A percentile compares a stretch with the other conserved stretches of the same genome.
Evolutionary conservation across 2,888 invertebrate species (phyloP).

Genomic region (Pristionchus arcanus): DNA sequence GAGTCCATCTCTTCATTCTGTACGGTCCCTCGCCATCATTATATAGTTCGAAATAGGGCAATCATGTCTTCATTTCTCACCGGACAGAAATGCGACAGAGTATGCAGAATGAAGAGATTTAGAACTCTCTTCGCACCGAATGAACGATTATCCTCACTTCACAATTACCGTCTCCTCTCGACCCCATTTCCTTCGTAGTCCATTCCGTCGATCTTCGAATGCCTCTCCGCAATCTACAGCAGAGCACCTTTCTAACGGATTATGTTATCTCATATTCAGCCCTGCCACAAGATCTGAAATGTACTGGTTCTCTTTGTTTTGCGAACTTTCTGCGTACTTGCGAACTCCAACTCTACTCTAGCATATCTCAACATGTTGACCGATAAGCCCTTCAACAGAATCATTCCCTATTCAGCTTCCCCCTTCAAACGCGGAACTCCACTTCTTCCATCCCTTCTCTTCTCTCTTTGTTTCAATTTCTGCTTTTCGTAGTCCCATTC

Average conservation of each 20-base stretch:
- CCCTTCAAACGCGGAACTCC: neutral
- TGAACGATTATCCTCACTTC: neutral
- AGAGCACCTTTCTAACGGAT: neutral
- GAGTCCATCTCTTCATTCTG: neutral
- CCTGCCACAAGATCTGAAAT: too few relatives aligned
- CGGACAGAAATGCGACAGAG: too few relatives aligned
- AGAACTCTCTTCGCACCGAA: neutral
- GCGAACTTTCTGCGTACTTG: too few relatives aligned
- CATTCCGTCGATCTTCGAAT: neutral
- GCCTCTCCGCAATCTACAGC: neutral
- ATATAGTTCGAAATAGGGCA: too few relatives aligned
- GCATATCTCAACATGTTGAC: neutral
- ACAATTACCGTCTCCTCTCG: neutral
- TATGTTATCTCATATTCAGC: neutral
- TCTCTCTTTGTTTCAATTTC: constrained; percentile 38
- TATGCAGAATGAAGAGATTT: too few relatives aligned
- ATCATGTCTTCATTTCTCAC: too few relatives aligned
- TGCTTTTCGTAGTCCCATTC: constrained; percentile 19
- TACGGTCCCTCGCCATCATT: neutral
- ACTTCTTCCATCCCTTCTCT: neutral
- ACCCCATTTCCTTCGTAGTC: neutral
- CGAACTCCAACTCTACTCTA: too few relatives aligned
- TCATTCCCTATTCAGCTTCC: neutral
- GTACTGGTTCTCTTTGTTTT: too few relatives aligned
- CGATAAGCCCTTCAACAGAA: neutral